Conservation (phyloP, 2,113 vertebrate species). For the Pleuronectes platessa region DNA sequence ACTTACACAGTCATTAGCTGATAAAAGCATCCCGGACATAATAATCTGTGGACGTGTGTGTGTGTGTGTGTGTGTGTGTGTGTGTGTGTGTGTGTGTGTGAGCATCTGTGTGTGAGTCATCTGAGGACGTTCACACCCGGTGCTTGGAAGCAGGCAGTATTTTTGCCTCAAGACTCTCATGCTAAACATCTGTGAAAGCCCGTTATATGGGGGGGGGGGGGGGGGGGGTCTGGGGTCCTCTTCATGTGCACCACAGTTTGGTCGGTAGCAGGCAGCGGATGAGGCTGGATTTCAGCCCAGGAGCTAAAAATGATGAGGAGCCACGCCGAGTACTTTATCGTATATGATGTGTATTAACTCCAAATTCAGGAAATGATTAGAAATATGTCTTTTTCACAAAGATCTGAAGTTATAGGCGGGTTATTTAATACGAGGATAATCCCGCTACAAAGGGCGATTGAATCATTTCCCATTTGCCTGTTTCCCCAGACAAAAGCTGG, state of each 20-base stretch:
- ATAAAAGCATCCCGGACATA: background rate
- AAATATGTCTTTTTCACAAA: too few species aligned
- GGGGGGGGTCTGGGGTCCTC: conserved; percentile 18
- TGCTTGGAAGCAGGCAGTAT: background rate
- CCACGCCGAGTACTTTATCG: background rate
- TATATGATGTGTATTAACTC: background rate
- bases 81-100: background rate
- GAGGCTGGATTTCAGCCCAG: conserved; percentile 1
- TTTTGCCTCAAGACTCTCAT: background rate
- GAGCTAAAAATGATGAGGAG: conserved; percentile 21
- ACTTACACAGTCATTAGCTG: background rate
- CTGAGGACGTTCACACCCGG: conserved; percentile 2
- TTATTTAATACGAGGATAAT: too few species aligned
- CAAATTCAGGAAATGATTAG: too few species aligned
- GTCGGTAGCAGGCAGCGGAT: conserved; percentile 6
- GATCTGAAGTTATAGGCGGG: too few species aligned
- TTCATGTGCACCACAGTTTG: conserved; percentile 3
- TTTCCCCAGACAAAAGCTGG: too few species aligned
- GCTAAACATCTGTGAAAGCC: conserved; percentile 40
- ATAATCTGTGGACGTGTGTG: background rate
- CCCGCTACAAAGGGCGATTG: too few species aligned
- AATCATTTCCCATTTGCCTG: too few species aligned
- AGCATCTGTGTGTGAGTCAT: background rate
- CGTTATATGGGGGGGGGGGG: conserved; percentile 8
- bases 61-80: background rate